Base-by-base conservation (phyloP, 2,888 invertebrate genomes). In the Stomorhina lunata region DNA sequence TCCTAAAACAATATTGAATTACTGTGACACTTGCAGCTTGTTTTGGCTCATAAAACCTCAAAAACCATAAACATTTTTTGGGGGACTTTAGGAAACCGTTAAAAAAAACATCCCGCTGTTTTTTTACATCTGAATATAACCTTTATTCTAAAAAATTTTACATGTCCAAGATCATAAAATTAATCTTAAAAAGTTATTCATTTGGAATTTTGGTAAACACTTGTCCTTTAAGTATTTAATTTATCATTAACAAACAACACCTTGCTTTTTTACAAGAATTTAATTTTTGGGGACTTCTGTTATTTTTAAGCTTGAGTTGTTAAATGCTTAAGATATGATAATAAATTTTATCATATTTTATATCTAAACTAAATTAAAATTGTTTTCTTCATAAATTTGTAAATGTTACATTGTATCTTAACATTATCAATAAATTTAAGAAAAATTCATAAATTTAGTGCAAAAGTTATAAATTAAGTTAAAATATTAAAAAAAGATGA, bases 381-480 rank as follows among this genome's bases (percentile, higher is more conserved):
- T n/a, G 25, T 15, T 25, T 7, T 55, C 12, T 27, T 4, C 25
- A 29, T 27, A 20, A 61, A 20, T 34, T 61, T 61, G 34, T 63
- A 15, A 80, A 50, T 68, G 59, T 27, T 43, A 59, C 48, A 25
- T 22, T 59, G 59, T 66, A 59, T n/a, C 0, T 50, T 59, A 80
- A 66, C 73, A 50, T 40, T 40, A 43, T 66, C 66, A 59, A 80
- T 73, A 59, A 50, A 73, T 66, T 65, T 55, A 25, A 66, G 65
- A 29, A 57, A 59, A 40, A 80, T 66, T 59, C 59, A 68, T 66
- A 61, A 66, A 73, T 73, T 61, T 57, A 37, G 0, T 12, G 5
- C 15, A 17, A 15, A 20, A 7, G 20, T 15, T n/a, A 53, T 50
- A 25, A 50, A 27, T 50, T n/a, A n/a, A n/a, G n/a, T n/a, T n/a